Evolutionary conservation across 2,113 vertebrate genomes (phyloP).

Genomic region (Hippoglossus stenolepis): DNA sequence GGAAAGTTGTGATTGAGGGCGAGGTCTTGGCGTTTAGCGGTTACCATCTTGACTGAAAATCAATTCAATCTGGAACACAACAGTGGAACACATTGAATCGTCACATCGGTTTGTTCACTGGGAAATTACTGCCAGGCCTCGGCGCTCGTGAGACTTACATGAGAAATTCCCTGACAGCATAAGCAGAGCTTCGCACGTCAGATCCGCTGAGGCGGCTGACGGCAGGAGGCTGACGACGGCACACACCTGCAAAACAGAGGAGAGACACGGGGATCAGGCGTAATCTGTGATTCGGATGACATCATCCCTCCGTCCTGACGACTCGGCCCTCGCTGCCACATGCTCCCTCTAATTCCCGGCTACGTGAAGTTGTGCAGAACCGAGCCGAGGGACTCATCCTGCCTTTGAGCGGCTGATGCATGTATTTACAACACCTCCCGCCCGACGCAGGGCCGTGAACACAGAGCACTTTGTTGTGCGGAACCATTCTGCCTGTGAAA

Average conservation of each 20-base stretch:
- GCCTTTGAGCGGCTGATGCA: conserved; percentile 13
- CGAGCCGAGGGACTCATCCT: neutral
- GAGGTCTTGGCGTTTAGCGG: conserved; percentile 29
- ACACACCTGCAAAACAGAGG: conserved; percentile 68
- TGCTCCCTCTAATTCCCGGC: neutral
- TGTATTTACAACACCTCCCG: conserved; percentile 15
- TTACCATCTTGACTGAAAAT: conserved; percentile 37
- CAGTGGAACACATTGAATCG: neutral
- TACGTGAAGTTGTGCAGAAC: too few relatives aligned
- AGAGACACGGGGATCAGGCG: conserved; percentile 14
- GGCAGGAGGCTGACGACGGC: conserved; percentile 66
- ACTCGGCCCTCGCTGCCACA: neutral
- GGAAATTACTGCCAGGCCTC: neutral
- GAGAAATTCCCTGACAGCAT: conserved; percentile 73
- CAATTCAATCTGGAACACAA: conserved; percentile 25
- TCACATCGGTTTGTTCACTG: neutral
- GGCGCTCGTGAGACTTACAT: conserved; percentile 64
- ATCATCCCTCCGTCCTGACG: neutral
- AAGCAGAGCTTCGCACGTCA: conserved; percentile 78
- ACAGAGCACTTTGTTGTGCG: conserved; percentile 21
- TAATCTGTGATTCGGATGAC: neutral
- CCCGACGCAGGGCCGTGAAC: neutral
- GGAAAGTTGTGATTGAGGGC: conserved; percentile 22
- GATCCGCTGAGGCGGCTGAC: conserved; percentile 52
- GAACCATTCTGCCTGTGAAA: conserved; percentile 7